A percentile compares a stretch with the other conserved stretches of the same genome.
Evolutionary conservation across 2,113 vertebrate genomes (phyloP).

Genomic region (Mesoclemmys tuberculata): DNA sequence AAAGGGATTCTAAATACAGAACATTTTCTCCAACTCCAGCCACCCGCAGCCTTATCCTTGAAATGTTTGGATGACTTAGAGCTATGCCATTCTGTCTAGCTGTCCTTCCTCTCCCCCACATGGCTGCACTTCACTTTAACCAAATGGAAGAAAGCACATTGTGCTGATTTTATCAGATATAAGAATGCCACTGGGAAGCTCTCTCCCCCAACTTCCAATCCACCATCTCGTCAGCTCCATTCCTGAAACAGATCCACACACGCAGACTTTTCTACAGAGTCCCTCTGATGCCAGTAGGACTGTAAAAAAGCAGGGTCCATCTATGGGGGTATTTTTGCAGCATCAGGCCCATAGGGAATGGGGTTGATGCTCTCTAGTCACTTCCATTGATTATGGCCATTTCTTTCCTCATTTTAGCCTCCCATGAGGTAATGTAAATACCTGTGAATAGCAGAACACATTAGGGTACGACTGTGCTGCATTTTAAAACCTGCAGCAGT

Average conservation of each 20-base stretch:
- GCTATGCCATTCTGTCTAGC: too few species aligned
- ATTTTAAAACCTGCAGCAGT: background rate
- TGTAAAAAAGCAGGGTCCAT: background rate
- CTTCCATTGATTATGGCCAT: background rate
- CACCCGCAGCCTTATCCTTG: background rate
- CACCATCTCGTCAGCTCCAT: background rate
- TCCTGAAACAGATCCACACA: background rate
- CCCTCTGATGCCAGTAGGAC: background rate
- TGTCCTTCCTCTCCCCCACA: background rate
- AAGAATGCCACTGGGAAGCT: background rate
- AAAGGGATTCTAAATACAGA: background rate
- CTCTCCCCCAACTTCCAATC: background rate
- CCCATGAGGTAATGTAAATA: background rate
- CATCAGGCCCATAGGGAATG: background rate
- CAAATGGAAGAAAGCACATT: background rate
- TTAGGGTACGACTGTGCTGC: background rate
- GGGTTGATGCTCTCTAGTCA: background rate
- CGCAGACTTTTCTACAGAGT: background rate
- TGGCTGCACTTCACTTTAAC: background rate
- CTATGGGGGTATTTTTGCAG: background rate
- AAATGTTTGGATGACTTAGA: background rate
- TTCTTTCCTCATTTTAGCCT: background rate
- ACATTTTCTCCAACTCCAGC: background rate
- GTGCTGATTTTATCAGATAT: background rate
- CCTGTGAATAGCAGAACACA: background rate